Conservation (phyloP, 2,888 invertebrate species). For the Allophyes oxyacanthae region DNA sequence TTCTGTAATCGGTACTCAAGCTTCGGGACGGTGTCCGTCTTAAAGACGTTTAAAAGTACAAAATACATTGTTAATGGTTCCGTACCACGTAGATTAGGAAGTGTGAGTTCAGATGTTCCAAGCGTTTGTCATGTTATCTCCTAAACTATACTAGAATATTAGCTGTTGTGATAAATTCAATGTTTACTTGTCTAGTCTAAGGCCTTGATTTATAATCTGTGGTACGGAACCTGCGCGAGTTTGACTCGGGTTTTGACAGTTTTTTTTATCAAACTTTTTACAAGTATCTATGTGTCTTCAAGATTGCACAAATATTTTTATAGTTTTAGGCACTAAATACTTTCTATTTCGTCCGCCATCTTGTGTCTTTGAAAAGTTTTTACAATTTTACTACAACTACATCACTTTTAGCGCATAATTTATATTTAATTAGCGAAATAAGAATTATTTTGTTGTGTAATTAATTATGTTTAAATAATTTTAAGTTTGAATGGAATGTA, state of each 20-base stretch:
- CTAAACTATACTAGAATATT: neutral
- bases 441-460: constrained; percentile 38
- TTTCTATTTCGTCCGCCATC: constrained; percentile 28
- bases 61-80: constrained; percentile 32
- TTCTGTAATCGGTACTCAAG: constrained; percentile 12
- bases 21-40: constrained; percentile 28
- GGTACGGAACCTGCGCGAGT: constrained; percentile 16
- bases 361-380: constrained; percentile 40
- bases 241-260: constrained; percentile 4
- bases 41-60: constrained; percentile 47
- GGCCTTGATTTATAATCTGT: neutral
- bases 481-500: constrained; percentile 37
- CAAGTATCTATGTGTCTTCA: constrained; percentile 1
- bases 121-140: constrained; percentile 1
- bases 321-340: constrained; percentile 1
- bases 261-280: constrained; percentile 13
- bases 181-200: neutral
- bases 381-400: constrained; percentile 22
- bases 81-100: constrained; percentile 9
- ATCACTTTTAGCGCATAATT: constrained; percentile 53
- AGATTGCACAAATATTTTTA: constrained; percentile 9
- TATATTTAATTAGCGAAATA: constrained; percentile 22
- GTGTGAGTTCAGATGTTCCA: constrained; percentile 3
- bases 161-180: constrained; percentile 21
- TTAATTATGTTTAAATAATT: constrained; percentile 40